phyloP scores from a whole-genome alignment of 2,113 vertebrate genomes.

The Seriola quinqueradiata region DNA sequence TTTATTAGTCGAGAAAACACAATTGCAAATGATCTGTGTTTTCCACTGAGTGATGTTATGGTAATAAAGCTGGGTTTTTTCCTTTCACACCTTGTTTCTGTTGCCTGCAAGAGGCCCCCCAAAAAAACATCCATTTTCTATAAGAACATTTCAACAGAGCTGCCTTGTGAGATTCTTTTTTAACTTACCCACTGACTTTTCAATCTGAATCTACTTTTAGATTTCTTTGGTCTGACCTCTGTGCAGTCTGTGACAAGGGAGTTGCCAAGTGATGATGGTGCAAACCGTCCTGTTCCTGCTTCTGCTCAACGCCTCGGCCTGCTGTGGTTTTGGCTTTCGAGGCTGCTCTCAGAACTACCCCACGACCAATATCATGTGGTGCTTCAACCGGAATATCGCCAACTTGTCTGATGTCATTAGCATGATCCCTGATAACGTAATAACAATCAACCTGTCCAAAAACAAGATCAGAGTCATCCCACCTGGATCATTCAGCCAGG shows the following conservation, averaged over 20 bases:
- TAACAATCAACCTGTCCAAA: slow-evolving; percentile 32
- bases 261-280: slow-evolving; percentile 22
- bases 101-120: no score
- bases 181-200: not conserved
- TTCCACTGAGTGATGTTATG: no score
- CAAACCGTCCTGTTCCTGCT: slow-evolving; percentile 24
- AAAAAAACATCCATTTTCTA: no score
- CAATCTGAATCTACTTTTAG: not conserved
- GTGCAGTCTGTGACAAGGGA: not conserved
- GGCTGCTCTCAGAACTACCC: slow-evolving; percentile 33
- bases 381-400: slow-evolving; percentile 18
- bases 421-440: slow-evolving; percentile 24
- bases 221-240: not conserved
- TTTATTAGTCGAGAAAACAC: no score
- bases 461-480: slow-evolving; percentile 47
- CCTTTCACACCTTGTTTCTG: no score
- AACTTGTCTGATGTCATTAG: slow-evolving; percentile 33
- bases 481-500: not conserved
- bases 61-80: no score
- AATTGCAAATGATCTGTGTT: no score
- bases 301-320: slow-evolving; percentile 17
- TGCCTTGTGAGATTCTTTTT: no score
- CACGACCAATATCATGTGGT: not conserved
- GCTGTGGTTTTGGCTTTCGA: slow-evolving; percentile 45
- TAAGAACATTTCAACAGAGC: no score